Evolutionary conservation across 2,113 vertebrate genomes (phyloP).

Genomic region (Oxygymnocypris stewartii): DNA sequence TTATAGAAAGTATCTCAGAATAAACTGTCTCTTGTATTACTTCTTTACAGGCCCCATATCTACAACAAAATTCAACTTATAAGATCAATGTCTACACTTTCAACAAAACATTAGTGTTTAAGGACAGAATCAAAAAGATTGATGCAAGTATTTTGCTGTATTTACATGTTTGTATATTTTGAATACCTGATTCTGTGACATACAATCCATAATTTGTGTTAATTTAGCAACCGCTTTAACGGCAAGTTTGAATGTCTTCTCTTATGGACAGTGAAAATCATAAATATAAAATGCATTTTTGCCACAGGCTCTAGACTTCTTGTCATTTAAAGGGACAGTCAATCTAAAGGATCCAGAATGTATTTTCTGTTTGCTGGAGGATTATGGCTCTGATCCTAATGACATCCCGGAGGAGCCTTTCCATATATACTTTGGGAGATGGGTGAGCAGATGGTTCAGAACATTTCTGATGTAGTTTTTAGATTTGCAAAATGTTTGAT

Average conservation of each 20-base stretch:
- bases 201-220: not conserved
- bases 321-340: conserved; percentile 91
- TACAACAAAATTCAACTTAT: conserved; percentile 85
- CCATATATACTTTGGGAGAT: conserved; percentile 93
- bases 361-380: conserved; percentile 89
- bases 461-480: not conserved
- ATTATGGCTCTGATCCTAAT: conserved; percentile 93
- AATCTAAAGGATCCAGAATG: conserved; percentile 89
- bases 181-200: not conserved
- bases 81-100: conserved; percentile 93
- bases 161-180: not conserved
- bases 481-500: not conserved
- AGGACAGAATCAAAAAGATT: conserved; percentile 88
- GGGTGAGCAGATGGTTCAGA: conserved; percentile 77
- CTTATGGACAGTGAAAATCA: not conserved
- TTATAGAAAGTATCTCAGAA: not conserved
- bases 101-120: conserved; percentile 90
- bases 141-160: conserved; percentile 80
- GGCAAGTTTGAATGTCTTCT: not conserved
- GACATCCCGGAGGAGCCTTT: conserved; percentile 84
- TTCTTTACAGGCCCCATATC: conserved; percentile 79
- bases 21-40: not conserved
- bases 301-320: conserved; percentile 86
- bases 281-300: not conserved
- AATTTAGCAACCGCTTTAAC: not conserved